Conservation (phyloP, 2,797 vertebrate genomes). For the Sitta carolinensis region DNA sequence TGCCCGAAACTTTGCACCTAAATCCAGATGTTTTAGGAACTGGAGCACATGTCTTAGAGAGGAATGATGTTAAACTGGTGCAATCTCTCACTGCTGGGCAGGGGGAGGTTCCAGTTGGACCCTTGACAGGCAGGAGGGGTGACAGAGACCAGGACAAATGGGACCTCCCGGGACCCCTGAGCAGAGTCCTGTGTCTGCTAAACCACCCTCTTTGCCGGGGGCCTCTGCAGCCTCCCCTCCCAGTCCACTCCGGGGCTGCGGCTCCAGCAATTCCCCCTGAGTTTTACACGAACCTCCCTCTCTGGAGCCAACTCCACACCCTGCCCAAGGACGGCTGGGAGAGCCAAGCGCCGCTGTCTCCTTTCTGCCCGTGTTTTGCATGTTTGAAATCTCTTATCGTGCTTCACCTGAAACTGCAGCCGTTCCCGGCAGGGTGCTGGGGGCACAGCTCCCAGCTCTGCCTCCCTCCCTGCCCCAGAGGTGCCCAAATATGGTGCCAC, state of each 20-base stretch:
- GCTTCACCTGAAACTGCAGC: background rate
- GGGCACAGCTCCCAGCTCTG: accelerated
- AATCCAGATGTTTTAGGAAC: background rate
- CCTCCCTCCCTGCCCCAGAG: background rate
- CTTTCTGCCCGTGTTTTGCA: background rate
- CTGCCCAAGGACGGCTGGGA: background rate
- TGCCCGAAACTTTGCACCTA: background rate
- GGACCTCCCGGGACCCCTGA: background rate
- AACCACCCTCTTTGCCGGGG: background rate
- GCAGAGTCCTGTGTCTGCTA: background rate
- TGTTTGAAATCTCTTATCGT: background rate
- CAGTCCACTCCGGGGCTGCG: accelerated
- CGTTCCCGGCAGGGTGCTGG: background rate
- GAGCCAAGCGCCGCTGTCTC: background rate
- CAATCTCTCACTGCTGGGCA: background rate
- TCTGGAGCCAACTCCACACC: background rate
- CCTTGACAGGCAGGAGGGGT: background rate
- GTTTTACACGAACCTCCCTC: background rate
- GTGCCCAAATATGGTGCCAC: constrained; percentile 55
- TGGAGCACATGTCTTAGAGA: background rate
- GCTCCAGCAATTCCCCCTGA: background rate
- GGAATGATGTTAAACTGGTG: background rate
- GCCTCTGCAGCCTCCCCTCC: background rate
- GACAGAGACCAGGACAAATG: background rate
- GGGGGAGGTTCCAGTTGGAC: background rate